Conservation (phyloP, 1,140 invertebrate genomes). For the Kradibia gibbosae region DNA sequence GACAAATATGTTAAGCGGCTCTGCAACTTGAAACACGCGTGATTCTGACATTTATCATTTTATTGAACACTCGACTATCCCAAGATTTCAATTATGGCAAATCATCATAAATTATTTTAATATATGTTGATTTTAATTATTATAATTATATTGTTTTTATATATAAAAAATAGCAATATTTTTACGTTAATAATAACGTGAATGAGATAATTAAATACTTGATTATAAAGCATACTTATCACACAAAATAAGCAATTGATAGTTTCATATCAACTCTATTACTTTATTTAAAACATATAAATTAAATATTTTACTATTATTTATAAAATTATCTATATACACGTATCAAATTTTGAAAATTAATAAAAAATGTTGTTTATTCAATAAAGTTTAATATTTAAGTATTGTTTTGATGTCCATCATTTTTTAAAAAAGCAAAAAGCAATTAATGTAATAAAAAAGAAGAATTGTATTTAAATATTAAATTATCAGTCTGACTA, state of each 20-base stretch:
- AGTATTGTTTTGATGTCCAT: not conserved
- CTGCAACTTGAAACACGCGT: conserved; percentile 25
- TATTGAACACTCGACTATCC: conserved; percentile 16
- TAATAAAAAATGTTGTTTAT: too few species aligned
- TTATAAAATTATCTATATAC: too few species aligned
- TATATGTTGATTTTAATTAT: too few species aligned
- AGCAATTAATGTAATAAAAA: not conserved
- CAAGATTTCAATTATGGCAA: not conserved
- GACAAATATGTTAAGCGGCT: conserved; percentile 26
- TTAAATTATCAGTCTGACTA: not conserved
- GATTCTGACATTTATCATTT: conserved; percentile 6
- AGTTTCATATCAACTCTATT: too few species aligned
- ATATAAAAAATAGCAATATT: not conserved
- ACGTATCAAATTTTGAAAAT: too few species aligned
- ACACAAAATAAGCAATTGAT: too few species aligned
- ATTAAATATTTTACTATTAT: too few species aligned
- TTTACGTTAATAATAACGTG: not conserved
- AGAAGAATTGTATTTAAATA: not conserved
- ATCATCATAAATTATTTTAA: not conserved
- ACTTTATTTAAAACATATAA: too few species aligned
- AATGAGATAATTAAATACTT: too few species aligned
- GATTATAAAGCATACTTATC: too few species aligned
- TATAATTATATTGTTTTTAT: not conserved
- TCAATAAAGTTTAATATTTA: not conserved
- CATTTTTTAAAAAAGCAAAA: not conserved